Conservation (phyloP, 2,797 vertebrate genomes). For the Characodon lateralis region DNA sequence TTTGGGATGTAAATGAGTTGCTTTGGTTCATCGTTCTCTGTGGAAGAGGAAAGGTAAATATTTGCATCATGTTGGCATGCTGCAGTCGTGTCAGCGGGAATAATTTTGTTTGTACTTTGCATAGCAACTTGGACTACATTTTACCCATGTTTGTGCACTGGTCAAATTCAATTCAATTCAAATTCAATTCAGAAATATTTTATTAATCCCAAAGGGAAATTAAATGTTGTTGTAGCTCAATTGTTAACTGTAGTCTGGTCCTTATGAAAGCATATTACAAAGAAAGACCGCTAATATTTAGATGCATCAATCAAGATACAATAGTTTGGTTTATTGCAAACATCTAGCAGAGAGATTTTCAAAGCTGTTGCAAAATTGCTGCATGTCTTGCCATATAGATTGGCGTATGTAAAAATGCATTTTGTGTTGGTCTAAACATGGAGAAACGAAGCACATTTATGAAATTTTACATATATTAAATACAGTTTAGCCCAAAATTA, state of each 20-base stretch:
- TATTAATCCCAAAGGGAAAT: too few species aligned
- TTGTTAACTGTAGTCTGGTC: constrained; percentile 21
- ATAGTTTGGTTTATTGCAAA: neutral
- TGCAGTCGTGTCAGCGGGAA: constrained; percentile 49
- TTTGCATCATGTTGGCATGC: constrained; percentile 68
- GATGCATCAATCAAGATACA: neutral
- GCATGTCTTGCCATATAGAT: neutral
- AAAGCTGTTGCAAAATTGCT: neutral
- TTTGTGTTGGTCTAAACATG: neutral
- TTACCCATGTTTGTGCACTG: constrained; percentile 19
- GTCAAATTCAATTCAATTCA: constrained; percentile 12
- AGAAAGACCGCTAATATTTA: neutral
- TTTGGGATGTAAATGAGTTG: constrained; percentile 78
- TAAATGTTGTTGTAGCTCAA: too few species aligned
- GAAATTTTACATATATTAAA: too few species aligned
- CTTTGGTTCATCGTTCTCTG: constrained; percentile 66
- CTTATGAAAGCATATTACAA: neutral
- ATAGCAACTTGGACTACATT: constrained; percentile 11
- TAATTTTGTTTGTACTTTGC: constrained; percentile 39
- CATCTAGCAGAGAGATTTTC: neutral
- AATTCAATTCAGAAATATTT: too few species aligned
- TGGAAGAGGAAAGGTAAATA: constrained; percentile 80
- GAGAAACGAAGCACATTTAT: too few species aligned
- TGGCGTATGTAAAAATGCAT: neutral
- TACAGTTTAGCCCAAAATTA: too few species aligned